A percentile compares a stretch with the other conserved stretches of the same genome.
phyloP scores from a whole-genome alignment of 2,888 invertebrate genomes.

The Nezara viridula region DNA sequence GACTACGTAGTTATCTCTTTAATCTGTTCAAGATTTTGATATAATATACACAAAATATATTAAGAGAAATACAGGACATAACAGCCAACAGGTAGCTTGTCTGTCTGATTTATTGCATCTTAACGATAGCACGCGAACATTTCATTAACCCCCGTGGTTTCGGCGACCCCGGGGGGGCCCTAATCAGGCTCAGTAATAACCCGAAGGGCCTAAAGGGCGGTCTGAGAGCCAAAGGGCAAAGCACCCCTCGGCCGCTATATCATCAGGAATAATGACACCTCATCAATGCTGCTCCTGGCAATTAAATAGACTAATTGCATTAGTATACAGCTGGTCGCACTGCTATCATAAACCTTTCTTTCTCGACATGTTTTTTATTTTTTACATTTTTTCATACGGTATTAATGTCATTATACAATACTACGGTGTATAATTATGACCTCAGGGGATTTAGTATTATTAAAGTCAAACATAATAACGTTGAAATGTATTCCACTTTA shows the following conservation, averaged over 20 bases:
- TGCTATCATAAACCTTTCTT: background rate
- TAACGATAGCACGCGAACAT: conserved; percentile 23
- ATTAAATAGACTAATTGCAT: background rate
- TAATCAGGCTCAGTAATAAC: background rate
- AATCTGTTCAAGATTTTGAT: too few relatives aligned
- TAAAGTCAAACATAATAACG: background rate
- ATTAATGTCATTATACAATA: conserved; percentile 13
- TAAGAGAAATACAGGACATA: background rate
- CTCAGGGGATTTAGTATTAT: background rate
- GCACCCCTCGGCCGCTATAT: background rate
- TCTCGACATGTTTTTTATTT: background rate
- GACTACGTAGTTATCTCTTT: too few relatives aligned
- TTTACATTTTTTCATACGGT: background rate
- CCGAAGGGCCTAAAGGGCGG: background rate
- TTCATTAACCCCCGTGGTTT: background rate
- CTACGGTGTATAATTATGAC: background rate
- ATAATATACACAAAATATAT: too few relatives aligned
- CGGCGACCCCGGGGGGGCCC: background rate
- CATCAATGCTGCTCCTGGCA: background rate
- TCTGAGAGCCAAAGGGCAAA: background rate
- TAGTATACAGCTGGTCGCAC: background rate
- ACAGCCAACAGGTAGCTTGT: background rate
- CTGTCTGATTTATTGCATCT: background rate
- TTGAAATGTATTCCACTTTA: background rate
- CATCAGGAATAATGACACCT: background rate